Percentiles rank a stretch among this genome's conserved stretches.
Conservation (phyloP, 2,797 vertebrate species). For the Trachops cirrhosus region DNA sequence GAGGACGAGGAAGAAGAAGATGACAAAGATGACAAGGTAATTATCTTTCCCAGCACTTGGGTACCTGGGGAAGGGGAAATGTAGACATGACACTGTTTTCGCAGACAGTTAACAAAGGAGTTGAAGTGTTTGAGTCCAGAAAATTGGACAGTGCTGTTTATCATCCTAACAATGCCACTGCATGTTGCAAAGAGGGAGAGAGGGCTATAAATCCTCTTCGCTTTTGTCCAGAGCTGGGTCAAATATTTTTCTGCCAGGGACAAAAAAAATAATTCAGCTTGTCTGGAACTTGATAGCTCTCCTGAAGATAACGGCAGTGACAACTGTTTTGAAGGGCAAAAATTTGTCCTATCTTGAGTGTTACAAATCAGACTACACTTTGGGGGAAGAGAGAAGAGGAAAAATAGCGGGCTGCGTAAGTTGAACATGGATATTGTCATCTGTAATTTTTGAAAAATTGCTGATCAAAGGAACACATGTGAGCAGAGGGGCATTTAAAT, state of each 20-base stretch:
- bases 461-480: constrained; percentile 40
- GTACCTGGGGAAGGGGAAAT: constrained; percentile 85
- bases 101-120: constrained; percentile 84
- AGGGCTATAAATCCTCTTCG: constrained; percentile 82
- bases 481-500: constrained; percentile 67
- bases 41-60: constrained; percentile 88
- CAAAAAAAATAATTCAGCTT: constrained; percentile 81
- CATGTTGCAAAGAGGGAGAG: constrained; percentile 78
- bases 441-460: constrained; percentile 75
- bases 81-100: constrained; percentile 86
- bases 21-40: constrained; percentile 99
- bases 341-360: constrained; percentile 79
- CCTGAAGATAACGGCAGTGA: constrained; percentile 81
- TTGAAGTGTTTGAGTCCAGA: constrained; percentile 87
- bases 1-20: constrained; percentile 98
- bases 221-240: constrained; percentile 81
- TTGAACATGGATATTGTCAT: constrained; percentile 71
- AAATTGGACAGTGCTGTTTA: constrained; percentile 88
- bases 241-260: constrained; percentile 80
- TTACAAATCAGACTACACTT: constrained; percentile 78
- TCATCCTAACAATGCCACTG: constrained; percentile 85
- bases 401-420: constrained; percentile 53
- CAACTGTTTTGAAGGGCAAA: constrained; percentile 85
- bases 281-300: constrained; percentile 84
- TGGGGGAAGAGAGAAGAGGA: background rate